Evolutionary conservation across 2,888 invertebrate genomes (phyloP), one percentile per base, ranked within the genome.

Genomic region (Coremacera marginata): DNA sequence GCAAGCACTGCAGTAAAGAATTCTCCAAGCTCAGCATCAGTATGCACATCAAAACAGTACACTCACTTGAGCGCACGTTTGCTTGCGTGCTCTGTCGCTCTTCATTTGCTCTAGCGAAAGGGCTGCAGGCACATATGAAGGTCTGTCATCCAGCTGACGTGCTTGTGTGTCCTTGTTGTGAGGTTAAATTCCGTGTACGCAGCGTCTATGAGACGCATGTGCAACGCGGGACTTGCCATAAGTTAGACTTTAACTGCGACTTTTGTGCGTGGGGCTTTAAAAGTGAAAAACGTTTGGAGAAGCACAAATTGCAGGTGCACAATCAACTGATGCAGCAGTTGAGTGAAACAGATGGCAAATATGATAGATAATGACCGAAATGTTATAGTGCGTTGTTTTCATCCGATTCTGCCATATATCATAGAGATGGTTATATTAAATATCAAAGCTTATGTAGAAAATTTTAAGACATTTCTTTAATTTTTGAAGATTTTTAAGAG

Each of bases 261-360:
- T 70, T 51, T 34, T 76, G 75, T 31, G 75, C 75, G 8, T 76
- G 70, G 75, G 70, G 75, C 14, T 76, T 76, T 55, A 76, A 76
- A 52, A 70, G 70, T 31, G 27, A 19, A 7, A 70, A 76, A 19
- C 75, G 75, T 19, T 51, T 76, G 14, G 62, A 76, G 51, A 76
- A 76, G 44, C 75, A 76, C 70, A 49, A 49, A 31, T 31, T 70
- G 31, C 68, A 70, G n/a, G 75, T 70, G 22, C 75, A 76, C 63
- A 62, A 63, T n/a, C 34, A 70, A 25, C 16, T 76, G 49, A 19
- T 70, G 63, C 52, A 70, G 3, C 27, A 37, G 25, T 9, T n/a
- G 2, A 14, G 11, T 44, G 44, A 7, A 44, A 44, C 11, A 11
- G 11, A 44, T 44, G 14, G 7, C 37, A 7, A 7, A 7, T 37